Conservation (phyloP, 2,888 invertebrate species). For the Eutolmus rufibarbis region DNA sequence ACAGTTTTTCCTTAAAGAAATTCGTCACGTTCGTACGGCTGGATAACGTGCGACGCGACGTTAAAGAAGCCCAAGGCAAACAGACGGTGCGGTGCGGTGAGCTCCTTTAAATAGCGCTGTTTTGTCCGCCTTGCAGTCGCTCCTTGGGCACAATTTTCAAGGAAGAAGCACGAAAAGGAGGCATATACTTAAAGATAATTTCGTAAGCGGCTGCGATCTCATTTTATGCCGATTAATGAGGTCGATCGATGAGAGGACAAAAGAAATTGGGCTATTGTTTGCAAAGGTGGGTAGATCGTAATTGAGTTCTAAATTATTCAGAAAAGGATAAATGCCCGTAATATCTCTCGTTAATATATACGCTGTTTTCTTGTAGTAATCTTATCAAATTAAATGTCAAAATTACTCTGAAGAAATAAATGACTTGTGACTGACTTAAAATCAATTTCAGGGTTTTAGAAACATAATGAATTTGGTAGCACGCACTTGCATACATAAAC, state of each 20-base stretch:
- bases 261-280: not conserved
- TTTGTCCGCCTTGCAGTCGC: not conserved
- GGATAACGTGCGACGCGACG: not conserved
- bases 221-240: not conserved
- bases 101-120: not conserved
- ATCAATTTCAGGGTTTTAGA: not conserved
- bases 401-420: not conserved
- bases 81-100: not conserved
- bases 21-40: not conserved
- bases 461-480: not conserved
- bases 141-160: not conserved
- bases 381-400: not conserved
- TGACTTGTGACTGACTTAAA: not conserved
- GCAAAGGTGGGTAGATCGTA: not conserved
- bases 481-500: too few relatives aligned
- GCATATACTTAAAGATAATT: not conserved
- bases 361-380: not conserved
- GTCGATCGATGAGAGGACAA: not conserved
- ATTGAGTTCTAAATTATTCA: not conserved
- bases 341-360: not conserved
- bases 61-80: not conserved
- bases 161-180: not conserved
- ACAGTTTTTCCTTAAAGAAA: not conserved
- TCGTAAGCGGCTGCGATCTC: not conserved
- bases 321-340: not conserved